These are phyloP conservation scores for Altica lythri DNA, from an alignment of 2,888 invertebrate species.

Conservation along the genomic window DNA sequence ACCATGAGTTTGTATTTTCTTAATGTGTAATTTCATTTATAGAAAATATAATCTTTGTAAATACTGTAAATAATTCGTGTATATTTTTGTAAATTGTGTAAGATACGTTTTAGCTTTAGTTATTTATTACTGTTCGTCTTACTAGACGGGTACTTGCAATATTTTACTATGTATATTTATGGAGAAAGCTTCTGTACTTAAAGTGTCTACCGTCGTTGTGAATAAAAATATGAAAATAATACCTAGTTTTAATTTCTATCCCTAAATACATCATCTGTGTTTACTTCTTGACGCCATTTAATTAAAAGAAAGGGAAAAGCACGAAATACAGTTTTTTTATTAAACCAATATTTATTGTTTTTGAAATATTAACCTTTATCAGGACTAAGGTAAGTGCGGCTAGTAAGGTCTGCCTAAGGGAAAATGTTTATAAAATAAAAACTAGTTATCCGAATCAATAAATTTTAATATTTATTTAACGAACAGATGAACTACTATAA, in stretches of 20 bases:
- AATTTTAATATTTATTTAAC: no score
- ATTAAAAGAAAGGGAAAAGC: no score
- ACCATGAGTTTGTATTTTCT: background rate
- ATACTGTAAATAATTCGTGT: slow-evolving; percentile 41
- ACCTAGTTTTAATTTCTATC: slow-evolving; percentile 6
- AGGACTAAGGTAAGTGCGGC: no score
- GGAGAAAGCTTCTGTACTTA: slow-evolving; percentile 51
- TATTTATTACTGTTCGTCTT: slow-evolving; percentile 49
- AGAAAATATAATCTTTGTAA: slow-evolving; percentile 25
- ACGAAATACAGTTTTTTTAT: no score
- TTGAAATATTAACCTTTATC: no score
- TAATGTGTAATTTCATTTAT: background rate
- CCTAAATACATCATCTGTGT: no score
- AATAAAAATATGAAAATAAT: slow-evolving; percentile 44
- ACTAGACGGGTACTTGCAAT: slow-evolving; percentile 54
- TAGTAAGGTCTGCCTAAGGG: no score
- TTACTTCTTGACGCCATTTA: no score
- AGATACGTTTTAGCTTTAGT: slow-evolving; percentile 39
- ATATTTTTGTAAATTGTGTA: slow-evolving; percentile 44
- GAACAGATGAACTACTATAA: no score
- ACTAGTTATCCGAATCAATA: no score
- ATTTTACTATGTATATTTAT: slow-evolving; percentile 50
- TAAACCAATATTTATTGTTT: no score
- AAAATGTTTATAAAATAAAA: no score
- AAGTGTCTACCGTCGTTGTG: slow-evolving; percentile 52